Evolutionary conservation across 2,888 invertebrate species (phyloP).

Genomic region (Drosophila maculinotata): DNA sequence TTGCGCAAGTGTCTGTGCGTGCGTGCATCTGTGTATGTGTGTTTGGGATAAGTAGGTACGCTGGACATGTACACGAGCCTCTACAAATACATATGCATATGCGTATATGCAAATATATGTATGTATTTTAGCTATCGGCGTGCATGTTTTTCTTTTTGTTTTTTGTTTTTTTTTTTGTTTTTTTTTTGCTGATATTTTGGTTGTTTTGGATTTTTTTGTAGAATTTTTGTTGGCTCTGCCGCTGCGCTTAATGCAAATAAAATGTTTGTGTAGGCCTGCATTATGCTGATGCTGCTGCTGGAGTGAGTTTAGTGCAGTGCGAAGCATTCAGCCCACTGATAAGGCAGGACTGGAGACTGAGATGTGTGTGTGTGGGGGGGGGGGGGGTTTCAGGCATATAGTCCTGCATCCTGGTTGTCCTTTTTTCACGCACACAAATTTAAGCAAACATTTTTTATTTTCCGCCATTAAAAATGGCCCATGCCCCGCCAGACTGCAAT

Average conservation of each 20-base stretch:
- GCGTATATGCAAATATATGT: constrained; percentile 40
- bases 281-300: constrained; percentile 69
- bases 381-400: not conserved
- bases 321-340: not conserved
- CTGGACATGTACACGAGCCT: constrained; percentile 41
- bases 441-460: constrained; percentile 58
- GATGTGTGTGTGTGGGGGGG: not conserved
- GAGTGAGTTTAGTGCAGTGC: not conserved
- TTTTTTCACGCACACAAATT: constrained; percentile 63
- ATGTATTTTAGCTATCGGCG: constrained; percentile 73
- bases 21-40: constrained; percentile 32
- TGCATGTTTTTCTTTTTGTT: constrained; percentile 37
- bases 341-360: too few species aligned
- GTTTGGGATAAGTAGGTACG: constrained; percentile 76
- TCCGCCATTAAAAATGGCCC: constrained; percentile 76
- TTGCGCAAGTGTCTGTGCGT: constrained; percentile 41
- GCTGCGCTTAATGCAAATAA: constrained; percentile 75
- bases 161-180: constrained; percentile 57
- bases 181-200: constrained; percentile 49
- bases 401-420: constrained; percentile 48
- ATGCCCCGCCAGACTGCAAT: constrained; percentile 17
- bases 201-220: constrained; percentile 41
- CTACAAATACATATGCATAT: constrained; percentile 4
- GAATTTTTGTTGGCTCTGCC: constrained; percentile 43
- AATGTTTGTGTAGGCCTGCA: constrained; percentile 83